A percentile compares a stretch with the other conserved stretches of the same genome.
Evolutionary conservation across 2,888 invertebrate species (phyloP).

Genomic region (Macrophya annulata): DNA sequence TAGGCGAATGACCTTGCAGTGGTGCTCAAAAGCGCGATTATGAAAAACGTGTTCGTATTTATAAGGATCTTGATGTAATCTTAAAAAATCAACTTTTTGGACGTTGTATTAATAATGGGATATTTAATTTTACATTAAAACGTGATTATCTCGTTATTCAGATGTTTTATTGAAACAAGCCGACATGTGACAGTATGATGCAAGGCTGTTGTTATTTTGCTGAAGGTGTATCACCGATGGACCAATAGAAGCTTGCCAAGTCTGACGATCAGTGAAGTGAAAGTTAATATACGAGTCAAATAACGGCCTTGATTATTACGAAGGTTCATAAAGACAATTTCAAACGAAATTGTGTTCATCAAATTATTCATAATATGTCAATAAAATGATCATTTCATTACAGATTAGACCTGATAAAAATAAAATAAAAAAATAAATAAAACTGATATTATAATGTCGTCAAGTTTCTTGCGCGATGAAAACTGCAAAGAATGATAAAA

Average conservation of each 20-base stretch:
- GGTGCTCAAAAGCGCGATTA: slow-evolving; percentile 16
- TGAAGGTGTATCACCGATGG: slow-evolving; percentile 1
- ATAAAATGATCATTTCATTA: not conserved
- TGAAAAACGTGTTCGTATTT: no score
- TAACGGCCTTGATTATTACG: not conserved
- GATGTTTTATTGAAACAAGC: not conserved
- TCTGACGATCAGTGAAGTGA: slow-evolving; percentile 24
- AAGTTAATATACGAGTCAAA: not conserved
- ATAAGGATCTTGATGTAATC: not conserved
- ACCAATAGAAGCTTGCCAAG: slow-evolving; percentile 33
- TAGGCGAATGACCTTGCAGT: slow-evolving; percentile 41
- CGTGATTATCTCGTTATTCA: not conserved
- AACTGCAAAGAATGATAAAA: not conserved
- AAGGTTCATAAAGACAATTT: not conserved
- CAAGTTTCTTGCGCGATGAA: no score
- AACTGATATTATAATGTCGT: no score
- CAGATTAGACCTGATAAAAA: no score
- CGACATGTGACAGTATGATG: not conserved
- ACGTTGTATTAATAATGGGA: not conserved
- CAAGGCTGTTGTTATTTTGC: not conserved
- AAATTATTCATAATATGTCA: not conserved
- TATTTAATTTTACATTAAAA: not conserved
- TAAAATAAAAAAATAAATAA: no score
- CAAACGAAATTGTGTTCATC: not conserved
- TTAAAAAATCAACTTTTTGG: not conserved